phyloP scores from a whole-genome alignment of 30 jellyfish, hydroid and myxozoan genomes.

The Haliclystus octoradiatus region DNA sequence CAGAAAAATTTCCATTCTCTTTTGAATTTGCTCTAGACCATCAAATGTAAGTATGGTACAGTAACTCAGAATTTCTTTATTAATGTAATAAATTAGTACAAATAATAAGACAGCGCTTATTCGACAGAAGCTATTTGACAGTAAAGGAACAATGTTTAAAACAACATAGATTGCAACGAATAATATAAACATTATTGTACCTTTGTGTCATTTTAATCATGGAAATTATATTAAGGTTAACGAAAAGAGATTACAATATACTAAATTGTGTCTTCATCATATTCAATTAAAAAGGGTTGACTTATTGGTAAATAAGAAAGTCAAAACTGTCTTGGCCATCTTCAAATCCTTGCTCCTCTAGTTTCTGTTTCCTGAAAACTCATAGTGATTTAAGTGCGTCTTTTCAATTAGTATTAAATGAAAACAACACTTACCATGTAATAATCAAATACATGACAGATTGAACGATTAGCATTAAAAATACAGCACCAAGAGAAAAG shows the following conservation, averaged over 20 bases:
- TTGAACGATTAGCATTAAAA: slow-evolving; percentile 55
- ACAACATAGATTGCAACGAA: background rate
- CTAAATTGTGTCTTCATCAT: background rate
- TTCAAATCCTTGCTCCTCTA: slow-evolving; percentile 90
- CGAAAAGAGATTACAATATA: background rate
- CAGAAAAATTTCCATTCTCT: too few species aligned
- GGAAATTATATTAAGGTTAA: background rate
- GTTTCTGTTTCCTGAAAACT: slow-evolving; percentile 69
- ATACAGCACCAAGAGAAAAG: slow-evolving; percentile 39
- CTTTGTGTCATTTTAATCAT: background rate
- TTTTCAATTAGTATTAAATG: slow-evolving; percentile 58
- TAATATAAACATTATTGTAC: background rate
- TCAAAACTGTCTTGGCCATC: slow-evolving; percentile 96
- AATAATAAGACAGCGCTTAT: too few species aligned
- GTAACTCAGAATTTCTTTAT: too few species aligned
- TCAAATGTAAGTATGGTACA: too few species aligned
- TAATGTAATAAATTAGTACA: too few species aligned
- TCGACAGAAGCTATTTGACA: too few species aligned
- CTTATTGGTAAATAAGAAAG: too few species aligned
- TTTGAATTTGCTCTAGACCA: too few species aligned
- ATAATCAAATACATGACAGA: slow-evolving; percentile 50
- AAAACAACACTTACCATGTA: slow-evolving; percentile 64
- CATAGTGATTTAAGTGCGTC: slow-evolving; percentile 84
- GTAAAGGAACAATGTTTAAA: background rate
- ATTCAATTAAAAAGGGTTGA: background rate